A percentile compares a stretch with the other conserved stretches of the same genome.
Evolutionary conservation across 2,888 invertebrate species (phyloP).

Genomic region (Alsophila aescularia): DNA sequence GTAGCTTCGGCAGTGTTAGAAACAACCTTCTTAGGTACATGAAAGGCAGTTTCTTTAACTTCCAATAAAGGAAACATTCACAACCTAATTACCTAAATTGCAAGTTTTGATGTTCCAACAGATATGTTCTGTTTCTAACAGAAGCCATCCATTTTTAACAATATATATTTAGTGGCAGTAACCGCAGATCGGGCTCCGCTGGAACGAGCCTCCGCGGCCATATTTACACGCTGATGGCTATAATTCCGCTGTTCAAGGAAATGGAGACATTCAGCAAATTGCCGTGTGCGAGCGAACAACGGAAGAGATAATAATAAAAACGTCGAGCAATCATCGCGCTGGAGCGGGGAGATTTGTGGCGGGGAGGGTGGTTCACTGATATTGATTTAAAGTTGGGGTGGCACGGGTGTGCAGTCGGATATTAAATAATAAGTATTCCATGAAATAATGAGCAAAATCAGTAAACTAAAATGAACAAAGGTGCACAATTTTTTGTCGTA

Average conservation of each 20-base stretch:
- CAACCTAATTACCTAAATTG: no score
- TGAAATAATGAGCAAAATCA: no score
- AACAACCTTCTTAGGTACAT: no score
- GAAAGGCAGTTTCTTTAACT: no score
- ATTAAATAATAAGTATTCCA: no score
- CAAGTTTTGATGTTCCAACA: background rate
- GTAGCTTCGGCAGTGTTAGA: no score
- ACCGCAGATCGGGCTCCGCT: conserved; percentile 27
- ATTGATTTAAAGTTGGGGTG: background rate
- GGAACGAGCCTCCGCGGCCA: conserved; percentile 16
- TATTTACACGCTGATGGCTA: conserved; percentile 38
- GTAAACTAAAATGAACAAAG: no score
- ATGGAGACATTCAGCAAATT: conserved; percentile 41
- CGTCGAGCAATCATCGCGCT: background rate
- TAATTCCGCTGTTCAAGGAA: conserved; percentile 35
- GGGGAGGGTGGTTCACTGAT: background rate
- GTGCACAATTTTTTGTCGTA: no score
- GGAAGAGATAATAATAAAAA: conserved; percentile 4
- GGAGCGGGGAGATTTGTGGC: background rate
- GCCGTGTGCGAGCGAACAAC: conserved; percentile 7
- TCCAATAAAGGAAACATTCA: no score
- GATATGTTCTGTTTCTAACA: background rate
- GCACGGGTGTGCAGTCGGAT: background rate
- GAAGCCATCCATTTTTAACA: conserved; percentile 1
- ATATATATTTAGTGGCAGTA: conserved; percentile 32